Conservation (phyloP, 2,888 invertebrate species). For the Chaetoderma sp. region DNA sequence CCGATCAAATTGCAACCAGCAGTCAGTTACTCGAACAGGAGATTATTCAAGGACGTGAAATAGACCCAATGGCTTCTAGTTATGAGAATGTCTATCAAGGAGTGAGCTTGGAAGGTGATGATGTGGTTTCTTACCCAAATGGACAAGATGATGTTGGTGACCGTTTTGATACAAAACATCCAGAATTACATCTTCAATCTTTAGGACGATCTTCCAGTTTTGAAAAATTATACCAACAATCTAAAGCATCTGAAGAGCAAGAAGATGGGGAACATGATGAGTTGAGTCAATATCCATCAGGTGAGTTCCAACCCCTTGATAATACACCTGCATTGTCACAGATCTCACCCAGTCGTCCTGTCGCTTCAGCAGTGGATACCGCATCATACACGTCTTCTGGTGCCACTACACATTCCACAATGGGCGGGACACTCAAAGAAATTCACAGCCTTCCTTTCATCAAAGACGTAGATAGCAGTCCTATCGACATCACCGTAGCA, state of each 20-base stretch:
- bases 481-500: slow-evolving; percentile 57
- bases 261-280: slow-evolving; percentile 1
- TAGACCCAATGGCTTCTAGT: slow-evolving; percentile 44
- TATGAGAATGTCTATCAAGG: slow-evolving; percentile 56
- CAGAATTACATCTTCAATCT: slow-evolving; percentile 46
- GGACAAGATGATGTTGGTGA: slow-evolving; percentile 60
- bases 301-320: slow-evolving; percentile 31
- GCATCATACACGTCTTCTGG: not conserved
- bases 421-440: no score
- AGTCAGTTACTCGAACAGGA: no score
- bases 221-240: slow-evolving; percentile 56
- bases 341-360: not conserved
- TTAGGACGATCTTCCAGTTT: slow-evolving; percentile 54
- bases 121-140: slow-evolving; percentile 45
- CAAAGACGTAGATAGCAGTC: slow-evolving; percentile 21
- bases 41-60: no score
- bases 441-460: no score
- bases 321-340: not conserved
- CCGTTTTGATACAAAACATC: slow-evolving; percentile 57
- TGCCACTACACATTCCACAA: not conserved
- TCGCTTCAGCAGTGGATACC: not conserved
- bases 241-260: slow-evolving; percentile 30
- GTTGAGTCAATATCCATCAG: slow-evolving; percentile 3
- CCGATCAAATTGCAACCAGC: no score
- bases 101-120: slow-evolving; percentile 45